These are phyloP conservation scores for Pseudopipra pipra DNA, from an alignment of 2,113 vertebrate species.

Conservation along the genomic window DNA sequence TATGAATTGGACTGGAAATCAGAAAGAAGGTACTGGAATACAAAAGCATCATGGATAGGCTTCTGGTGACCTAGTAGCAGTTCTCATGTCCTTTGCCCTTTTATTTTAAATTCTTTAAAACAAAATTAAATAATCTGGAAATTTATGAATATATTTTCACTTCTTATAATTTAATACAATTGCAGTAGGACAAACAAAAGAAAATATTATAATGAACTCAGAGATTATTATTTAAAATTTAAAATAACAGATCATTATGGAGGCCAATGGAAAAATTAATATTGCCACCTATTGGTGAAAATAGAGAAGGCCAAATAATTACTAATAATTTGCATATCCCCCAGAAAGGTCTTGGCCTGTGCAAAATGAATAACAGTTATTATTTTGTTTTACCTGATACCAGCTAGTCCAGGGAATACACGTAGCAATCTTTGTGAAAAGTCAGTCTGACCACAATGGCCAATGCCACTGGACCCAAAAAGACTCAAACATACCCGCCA, in stretches of 20 bases:
- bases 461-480: background rate
- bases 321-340: background rate
- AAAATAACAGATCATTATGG: background rate
- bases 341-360: background rate
- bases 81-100: background rate
- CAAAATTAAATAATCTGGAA: background rate
- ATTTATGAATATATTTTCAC: background rate
- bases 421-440: background rate
- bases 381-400: background rate
- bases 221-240: background rate
- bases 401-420: background rate
- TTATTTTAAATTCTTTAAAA: background rate
- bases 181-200: background rate
- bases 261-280: slow-evolving; percentile 68
- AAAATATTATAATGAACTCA: background rate
- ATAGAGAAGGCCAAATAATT: background rate
- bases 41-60: background rate
- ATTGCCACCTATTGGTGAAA: slow-evolving; percentile 89
- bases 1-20: background rate
- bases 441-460: background rate
- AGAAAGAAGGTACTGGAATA: background rate
- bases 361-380: background rate
- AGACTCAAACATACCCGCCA: fast-evolving
- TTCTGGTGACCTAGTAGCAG: background rate
- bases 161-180: background rate